phyloP scores from a whole-genome alignment of 2,113 vertebrate genomes.

The Fregetta grallaria region DNA sequence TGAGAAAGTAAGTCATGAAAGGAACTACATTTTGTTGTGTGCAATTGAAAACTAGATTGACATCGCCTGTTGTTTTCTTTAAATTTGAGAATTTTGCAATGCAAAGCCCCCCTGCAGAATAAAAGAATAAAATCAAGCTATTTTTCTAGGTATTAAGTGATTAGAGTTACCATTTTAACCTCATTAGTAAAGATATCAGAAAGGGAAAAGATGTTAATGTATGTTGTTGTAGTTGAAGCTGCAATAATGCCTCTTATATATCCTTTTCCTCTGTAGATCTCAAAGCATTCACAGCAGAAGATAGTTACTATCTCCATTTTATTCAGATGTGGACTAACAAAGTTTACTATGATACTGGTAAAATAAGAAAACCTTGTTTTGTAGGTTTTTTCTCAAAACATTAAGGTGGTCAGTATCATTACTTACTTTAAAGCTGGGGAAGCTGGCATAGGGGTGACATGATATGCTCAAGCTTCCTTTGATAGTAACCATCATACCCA shows the following conservation, averaged over 20 bases:
- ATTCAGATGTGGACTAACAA: background rate
- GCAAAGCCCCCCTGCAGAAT: too few relatives aligned
- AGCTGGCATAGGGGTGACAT: accelerated
- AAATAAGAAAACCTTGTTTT: background rate
- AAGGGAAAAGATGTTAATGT: background rate
- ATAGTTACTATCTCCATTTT: background rate
- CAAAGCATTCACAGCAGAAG: background rate
- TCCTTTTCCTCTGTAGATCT: background rate
- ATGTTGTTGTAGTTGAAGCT: background rate
- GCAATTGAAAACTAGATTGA: background rate
- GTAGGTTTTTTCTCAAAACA: background rate
- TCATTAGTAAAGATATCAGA: background rate
- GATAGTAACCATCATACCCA: background rate
- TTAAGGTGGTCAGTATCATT: background rate
- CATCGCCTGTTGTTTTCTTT: background rate
- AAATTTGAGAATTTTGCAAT: too few relatives aligned
- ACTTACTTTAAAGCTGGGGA: background rate
- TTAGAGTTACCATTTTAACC: background rate
- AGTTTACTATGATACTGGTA: background rate
- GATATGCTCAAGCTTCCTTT: background rate
- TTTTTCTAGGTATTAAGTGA: background rate
- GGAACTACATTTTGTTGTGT: background rate
- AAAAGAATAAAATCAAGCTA: background rate
- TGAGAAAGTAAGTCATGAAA: background rate
- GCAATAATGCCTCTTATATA: background rate